Conservation (phyloP, 2,113 vertebrate species). For the Poeciliopsis retropinna region DNA sequence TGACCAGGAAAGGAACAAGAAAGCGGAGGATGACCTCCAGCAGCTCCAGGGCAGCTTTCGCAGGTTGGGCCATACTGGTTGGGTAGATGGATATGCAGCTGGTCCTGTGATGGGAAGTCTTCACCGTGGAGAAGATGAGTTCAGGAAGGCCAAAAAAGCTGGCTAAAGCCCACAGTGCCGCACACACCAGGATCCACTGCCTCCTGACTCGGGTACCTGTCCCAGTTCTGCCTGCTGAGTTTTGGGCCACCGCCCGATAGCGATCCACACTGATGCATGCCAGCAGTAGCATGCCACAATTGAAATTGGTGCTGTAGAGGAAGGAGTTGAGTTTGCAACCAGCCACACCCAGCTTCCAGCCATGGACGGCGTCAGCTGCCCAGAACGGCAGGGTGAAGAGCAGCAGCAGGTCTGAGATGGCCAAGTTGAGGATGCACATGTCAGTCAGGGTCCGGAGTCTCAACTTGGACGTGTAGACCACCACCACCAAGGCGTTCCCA, state of each 20-base stretch:
- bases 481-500: conserved; percentile 88
- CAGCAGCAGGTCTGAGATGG: conserved; percentile 88
- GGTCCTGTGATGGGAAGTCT: conserved; percentile 54
- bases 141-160: conserved; percentile 86
- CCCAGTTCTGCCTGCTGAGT: conserved; percentile 14
- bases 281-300: conserved; percentile 91
- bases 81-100: conserved; percentile 84
- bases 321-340: conserved; percentile 90
- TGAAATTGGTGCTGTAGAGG: conserved; percentile 91
- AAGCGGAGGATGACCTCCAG: conserved; percentile 90
- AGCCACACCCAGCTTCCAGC: conserved; percentile 84
- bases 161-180: conserved; percentile 82
- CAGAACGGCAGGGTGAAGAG: conserved; percentile 93
- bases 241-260: conserved; percentile 76
- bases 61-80: conserved; percentile 68
- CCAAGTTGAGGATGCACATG: conserved; percentile 89
- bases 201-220: conserved; percentile 12
- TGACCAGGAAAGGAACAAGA: conserved; percentile 86
- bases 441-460: conserved; percentile 87
- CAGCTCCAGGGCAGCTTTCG: conserved; percentile 86
- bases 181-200: conserved; percentile 62
- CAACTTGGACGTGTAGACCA: conserved; percentile 85
- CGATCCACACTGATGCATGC: conserved; percentile 93
- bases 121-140: conserved; percentile 85
- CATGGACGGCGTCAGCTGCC: conserved; percentile 86